Conservation (phyloP, 2,797 vertebrate genomes). For the Cryptoblepharus egeriae region DNA sequence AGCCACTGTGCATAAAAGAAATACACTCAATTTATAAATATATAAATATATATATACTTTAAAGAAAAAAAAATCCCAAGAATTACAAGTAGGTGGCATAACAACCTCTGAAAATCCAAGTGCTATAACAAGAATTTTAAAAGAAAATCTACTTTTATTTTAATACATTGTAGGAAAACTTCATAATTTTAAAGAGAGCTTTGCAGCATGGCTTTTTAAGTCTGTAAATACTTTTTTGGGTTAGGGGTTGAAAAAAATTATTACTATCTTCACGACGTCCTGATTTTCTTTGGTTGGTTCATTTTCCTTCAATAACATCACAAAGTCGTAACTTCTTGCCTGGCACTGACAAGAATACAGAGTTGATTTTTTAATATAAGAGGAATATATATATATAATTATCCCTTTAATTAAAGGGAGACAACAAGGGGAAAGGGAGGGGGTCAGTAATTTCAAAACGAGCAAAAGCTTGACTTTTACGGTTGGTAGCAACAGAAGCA, state of each 20-base stretch:
- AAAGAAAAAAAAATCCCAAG: constrained; percentile 70
- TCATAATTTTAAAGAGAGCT: constrained; percentile 94
- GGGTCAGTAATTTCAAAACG: constrained; percentile 83
- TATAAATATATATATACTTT: constrained; percentile 62
- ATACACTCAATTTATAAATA: constrained; percentile 74
- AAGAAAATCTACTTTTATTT: constrained; percentile 98
- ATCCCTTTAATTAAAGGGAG: constrained; percentile 97
- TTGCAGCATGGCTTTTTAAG: constrained; percentile 96
- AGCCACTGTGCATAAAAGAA: constrained; percentile 88
- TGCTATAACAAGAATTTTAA: constrained; percentile 84
- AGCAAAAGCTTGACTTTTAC: constrained; percentile 75
- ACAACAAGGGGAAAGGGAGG: constrained; percentile 58
- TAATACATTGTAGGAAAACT: constrained; percentile 98
- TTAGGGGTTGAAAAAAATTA: constrained; percentile 75
- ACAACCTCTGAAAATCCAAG: constrained; percentile 89
- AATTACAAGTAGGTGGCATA: constrained; percentile 84
- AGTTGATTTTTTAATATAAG: constrained; percentile 85
- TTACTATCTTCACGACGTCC: constrained; percentile 74
- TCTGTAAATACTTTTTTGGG: constrained; percentile 98
- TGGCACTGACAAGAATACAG: constrained; percentile 87
- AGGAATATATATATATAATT: constrained; percentile 82
- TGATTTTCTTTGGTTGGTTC: constrained; percentile 67
- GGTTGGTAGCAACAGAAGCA: constrained; percentile 79
- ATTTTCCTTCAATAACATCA: constrained; percentile 84
- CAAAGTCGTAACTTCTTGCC: constrained; percentile 96